These are phyloP conservation scores for Philopotamus ludificatus DNA, from an alignment of 1,140 invertebrate species.

Conservation along the genomic window DNA sequence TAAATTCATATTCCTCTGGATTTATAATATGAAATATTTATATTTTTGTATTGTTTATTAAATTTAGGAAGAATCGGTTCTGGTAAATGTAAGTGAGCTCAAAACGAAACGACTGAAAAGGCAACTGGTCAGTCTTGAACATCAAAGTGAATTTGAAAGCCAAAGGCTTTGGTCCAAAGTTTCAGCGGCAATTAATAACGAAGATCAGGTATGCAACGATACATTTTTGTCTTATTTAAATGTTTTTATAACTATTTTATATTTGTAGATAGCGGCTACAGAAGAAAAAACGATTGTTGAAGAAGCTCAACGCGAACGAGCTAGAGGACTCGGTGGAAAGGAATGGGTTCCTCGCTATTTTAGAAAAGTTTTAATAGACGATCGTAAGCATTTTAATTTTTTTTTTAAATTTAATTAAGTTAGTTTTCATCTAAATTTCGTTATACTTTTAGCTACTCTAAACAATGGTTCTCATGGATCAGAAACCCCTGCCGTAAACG, in stretches of 20 bases:
- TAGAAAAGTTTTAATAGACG: slow-evolving; percentile 40
- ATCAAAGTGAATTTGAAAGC: slow-evolving; percentile 80
- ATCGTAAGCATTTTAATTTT: slow-evolving; percentile 4
- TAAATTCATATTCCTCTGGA: slow-evolving; percentile 7
- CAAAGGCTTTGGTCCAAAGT: slow-evolving; percentile 84
- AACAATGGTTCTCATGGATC: not conserved
- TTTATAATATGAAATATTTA: slow-evolving; percentile 14
- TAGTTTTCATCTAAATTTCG: slow-evolving; percentile 9
- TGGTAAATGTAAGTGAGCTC: slow-evolving; percentile 75
- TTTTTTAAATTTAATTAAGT: not conserved
- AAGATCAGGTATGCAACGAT: slow-evolving; percentile 66
- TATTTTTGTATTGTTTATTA: slow-evolving; percentile 8
- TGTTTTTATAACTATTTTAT: not conserved
- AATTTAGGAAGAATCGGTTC: slow-evolving; percentile 65
- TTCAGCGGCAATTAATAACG: slow-evolving; percentile 73
- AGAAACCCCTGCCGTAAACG: not conserved
- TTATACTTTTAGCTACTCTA: slow-evolving; percentile 19
- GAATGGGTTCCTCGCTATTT: slow-evolving; percentile 49
- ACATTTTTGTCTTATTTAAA: not conserved
- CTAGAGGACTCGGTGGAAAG: slow-evolving; percentile 50
- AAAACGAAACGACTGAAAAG: slow-evolving; percentile 72
- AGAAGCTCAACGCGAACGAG: slow-evolving; percentile 75
- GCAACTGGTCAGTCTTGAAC: slow-evolving; percentile 74
- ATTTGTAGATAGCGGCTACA: slow-evolving; percentile 69
- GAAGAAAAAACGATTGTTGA: slow-evolving; percentile 87